A percentile compares a stretch with the other conserved stretches of the same genome.
phyloP scores from a whole-genome alignment of 2,888 invertebrate genomes.

The Thereva nobilitata region DNA sequence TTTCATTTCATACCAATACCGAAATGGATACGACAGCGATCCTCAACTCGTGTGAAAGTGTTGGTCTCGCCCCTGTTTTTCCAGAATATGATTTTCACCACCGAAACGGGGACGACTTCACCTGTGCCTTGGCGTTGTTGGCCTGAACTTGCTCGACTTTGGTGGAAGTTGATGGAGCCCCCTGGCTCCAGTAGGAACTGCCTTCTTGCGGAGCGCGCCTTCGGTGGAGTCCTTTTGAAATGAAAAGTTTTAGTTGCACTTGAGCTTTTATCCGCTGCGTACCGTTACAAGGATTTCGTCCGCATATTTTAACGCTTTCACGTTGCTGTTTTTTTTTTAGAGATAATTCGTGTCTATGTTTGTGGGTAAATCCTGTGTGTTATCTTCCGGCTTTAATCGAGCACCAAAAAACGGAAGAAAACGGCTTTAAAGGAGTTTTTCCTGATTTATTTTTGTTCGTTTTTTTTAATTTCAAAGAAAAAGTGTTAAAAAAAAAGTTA shows the following conservation, averaged over 20 bases:
- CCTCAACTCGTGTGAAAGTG: too few relatives aligned
- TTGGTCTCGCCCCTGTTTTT: background rate
- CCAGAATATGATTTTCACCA: conserved; percentile 1
- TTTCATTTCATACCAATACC: conserved; percentile 8
- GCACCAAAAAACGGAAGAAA: too few relatives aligned
- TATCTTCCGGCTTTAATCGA: too few relatives aligned
- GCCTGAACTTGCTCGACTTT: background rate
- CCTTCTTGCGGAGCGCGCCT: background rate
- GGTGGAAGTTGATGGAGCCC: conserved; percentile 30
- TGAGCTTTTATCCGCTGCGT: conserved; percentile 54
- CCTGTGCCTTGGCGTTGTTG: background rate
- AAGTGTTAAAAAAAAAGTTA: too few relatives aligned
- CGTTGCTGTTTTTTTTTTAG: too few relatives aligned
- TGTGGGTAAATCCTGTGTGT: too few relatives aligned
- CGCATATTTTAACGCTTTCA: too few relatives aligned
- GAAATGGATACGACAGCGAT: too few relatives aligned
- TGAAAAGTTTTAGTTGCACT: conserved; percentile 53
- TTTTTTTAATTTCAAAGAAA: background rate
- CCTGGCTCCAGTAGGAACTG: conserved; percentile 24
- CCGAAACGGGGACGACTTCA: conserved; percentile 3
- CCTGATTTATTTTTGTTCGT: conserved; percentile 9
- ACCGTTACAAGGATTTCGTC: conserved; percentile 10
- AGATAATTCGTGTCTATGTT: too few relatives aligned
- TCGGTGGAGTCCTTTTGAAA: conserved; percentile 35
- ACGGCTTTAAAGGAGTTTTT: conserved; percentile 9